A percentile compares a stretch with the other conserved stretches of the same genome.
Evolutionary conservation across 2,888 invertebrate genomes (phyloP).

Genomic region (Baronia brevicornis): DNA sequence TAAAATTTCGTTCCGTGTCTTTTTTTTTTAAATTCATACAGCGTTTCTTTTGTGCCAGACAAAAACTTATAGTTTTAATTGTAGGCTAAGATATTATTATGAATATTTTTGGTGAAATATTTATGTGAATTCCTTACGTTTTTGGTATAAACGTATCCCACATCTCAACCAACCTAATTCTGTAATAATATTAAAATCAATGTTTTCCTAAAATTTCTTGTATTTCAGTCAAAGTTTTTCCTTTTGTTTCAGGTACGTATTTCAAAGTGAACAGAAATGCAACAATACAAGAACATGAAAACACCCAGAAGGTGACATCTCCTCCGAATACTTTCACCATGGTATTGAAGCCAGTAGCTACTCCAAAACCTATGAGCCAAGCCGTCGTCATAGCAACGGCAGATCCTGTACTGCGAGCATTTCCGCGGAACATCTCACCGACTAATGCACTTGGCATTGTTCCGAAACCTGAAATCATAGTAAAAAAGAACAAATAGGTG

Average conservation of each 20-base stretch:
- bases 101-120: not conserved
- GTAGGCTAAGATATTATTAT: not conserved
- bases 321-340: slow-evolving; percentile 31
- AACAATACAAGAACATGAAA: slow-evolving; percentile 27
- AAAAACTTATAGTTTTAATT: slow-evolving; percentile 1
- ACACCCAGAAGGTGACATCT: slow-evolving; percentile 35
- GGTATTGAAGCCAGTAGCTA: slow-evolving; percentile 30
- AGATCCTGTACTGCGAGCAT: slow-evolving; percentile 34
- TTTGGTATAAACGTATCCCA: no score
- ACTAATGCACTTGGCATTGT: slow-evolving; percentile 35
- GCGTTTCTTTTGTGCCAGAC: no score
- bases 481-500: slow-evolving; percentile 1
- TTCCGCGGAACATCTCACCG: slow-evolving; percentile 37
- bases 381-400: slow-evolving; percentile 36
- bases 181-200: slow-evolving; percentile 4
- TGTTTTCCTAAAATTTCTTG: slow-evolving; percentile 28
- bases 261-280: slow-evolving; percentile 33
- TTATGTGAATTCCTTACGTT: not conserved
- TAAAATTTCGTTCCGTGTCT: no score
- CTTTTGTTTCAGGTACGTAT: slow-evolving; percentile 39
- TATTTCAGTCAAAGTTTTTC: slow-evolving; percentile 34
- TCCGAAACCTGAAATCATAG: slow-evolving; percentile 38
- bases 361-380: slow-evolving; percentile 37
- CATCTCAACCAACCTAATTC: not conserved
- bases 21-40: no score